Evolutionary conservation across 2,888 invertebrate species (phyloP).

Genomic region (Limnephilus auricula): DNA sequence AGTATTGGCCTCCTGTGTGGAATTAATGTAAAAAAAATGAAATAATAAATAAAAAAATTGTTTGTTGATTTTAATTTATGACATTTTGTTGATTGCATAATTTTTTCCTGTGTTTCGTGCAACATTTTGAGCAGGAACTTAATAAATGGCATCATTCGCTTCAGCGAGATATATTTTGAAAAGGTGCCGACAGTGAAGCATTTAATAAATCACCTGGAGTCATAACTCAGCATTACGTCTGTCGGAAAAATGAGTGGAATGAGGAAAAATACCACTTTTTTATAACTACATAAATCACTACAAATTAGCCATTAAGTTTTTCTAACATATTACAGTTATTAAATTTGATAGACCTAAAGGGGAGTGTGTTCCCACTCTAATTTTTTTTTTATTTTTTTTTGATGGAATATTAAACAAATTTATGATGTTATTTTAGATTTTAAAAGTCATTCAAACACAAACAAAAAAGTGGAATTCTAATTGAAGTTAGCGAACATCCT

Average conservation of each 20-base stretch:
- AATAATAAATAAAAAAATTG: too few species aligned
- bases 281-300: neutral
- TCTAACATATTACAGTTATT: too few species aligned
- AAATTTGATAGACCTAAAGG: too few species aligned
- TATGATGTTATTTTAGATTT: too few species aligned
- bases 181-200: conserved; percentile 32
- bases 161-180: conserved; percentile 25
- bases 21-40: too few species aligned
- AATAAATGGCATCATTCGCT: conserved; percentile 8
- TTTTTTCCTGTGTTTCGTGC: neutral
- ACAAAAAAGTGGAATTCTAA: too few species aligned
- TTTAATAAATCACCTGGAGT: conserved; percentile 27
- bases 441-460: too few species aligned
- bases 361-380: too few species aligned
- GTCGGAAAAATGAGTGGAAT: neutral
- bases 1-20: too few species aligned
- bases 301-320: neutral
- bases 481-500: too few species aligned
- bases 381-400: too few species aligned
- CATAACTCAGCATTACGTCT: conserved; percentile 17
- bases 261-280: neutral
- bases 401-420: too few species aligned
- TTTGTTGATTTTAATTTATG: neutral
- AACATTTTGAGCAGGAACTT: conserved; percentile 6
- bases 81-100: neutral